phyloP scores from a whole-genome alignment of 2,797 vertebrate species.

The Halcyon smyrnensis region DNA sequence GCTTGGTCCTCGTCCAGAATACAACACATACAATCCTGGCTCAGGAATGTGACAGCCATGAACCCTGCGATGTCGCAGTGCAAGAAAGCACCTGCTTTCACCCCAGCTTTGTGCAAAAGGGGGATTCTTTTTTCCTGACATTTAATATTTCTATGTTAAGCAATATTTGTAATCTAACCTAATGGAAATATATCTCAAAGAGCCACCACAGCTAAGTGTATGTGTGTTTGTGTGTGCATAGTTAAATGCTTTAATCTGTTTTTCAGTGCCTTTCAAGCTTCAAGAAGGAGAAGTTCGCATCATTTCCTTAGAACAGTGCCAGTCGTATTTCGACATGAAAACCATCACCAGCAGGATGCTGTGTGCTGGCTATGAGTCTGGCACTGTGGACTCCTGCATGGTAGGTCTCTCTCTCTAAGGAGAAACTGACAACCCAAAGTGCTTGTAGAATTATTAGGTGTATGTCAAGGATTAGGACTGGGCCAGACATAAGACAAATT shows the following conservation, averaged over 20 bases:
- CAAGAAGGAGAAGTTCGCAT: conserved; percentile 96
- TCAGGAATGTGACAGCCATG: not conserved
- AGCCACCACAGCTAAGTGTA: not conserved
- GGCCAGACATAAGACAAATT: not conserved
- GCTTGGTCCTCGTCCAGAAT: not conserved
- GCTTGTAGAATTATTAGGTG: not conserved
- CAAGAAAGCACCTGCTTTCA: not conserved
- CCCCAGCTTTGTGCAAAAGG: not conserved
- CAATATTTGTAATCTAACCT: not conserved
- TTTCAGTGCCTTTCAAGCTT: conserved; percentile 93
- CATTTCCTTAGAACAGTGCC: conserved; percentile 90
- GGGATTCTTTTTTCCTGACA: not conserved
- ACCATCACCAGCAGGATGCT: conserved; percentile 95
- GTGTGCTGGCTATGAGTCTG: conserved; percentile 92
- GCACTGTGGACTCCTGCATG: conserved; percentile 96
- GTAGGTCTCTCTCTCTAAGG: conserved; percentile 73
- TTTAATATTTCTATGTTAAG: not conserved
- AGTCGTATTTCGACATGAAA: conserved; percentile 95
- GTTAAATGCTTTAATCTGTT: not conserved
- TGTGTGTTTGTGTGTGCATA: not conserved
- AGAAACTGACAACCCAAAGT: not conserved
- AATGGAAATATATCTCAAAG: not conserved
- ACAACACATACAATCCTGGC: not conserved
- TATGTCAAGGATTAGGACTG: not conserved
- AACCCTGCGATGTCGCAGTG: not conserved